These are phyloP conservation scores for Drosophila novamexicana DNA, from an alignment of 1,140 invertebrate genomes.

Conservation along the genomic window DNA sequence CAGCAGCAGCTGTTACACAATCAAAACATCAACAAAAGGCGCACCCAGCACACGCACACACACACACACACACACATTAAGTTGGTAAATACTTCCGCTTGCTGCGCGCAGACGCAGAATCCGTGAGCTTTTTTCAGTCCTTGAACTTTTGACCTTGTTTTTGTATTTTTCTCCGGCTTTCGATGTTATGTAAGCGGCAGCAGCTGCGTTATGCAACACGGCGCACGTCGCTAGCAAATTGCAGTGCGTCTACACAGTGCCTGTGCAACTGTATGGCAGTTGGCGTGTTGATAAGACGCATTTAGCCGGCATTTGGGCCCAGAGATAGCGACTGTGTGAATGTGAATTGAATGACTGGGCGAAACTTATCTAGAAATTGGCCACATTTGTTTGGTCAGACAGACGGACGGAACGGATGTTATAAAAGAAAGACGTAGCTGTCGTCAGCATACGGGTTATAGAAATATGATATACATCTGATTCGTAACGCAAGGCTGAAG, in stretches of 20 bases:
- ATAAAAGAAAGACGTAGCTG: background rate
- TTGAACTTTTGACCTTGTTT: constrained; percentile 81
- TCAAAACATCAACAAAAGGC: constrained; percentile 58
- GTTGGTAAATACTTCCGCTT: constrained; percentile 51
- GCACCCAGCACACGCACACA: constrained; percentile 11
- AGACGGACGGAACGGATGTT: constrained; percentile 15
- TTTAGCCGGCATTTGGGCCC: constrained; percentile 6
- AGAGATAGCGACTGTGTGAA: constrained; percentile 45
- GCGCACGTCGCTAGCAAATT: constrained; percentile 3
- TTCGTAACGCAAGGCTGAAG: background rate
- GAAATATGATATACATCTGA: constrained; percentile 26
- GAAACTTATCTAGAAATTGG: constrained; percentile 49
- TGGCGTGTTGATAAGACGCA: constrained; percentile 22
- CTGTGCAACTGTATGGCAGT: constrained; percentile 41
- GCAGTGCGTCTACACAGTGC: constrained; percentile 18
- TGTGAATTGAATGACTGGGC: constrained; percentile 30
- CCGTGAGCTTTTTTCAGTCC: constrained; percentile 67
- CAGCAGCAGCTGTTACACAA: constrained; percentile 64
- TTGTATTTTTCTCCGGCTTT: background rate
- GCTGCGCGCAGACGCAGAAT: constrained; percentile 34
- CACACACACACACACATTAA: constrained; percentile 19
- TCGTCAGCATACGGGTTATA: constrained; percentile 21
- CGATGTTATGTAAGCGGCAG: constrained; percentile 57
- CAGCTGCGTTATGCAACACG: constrained; percentile 62
- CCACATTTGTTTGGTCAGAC: constrained; percentile 15